Percentiles rank a stretch among this genome's conserved stretches.
These are phyloP conservation scores for Manacus vitellinus DNA, from an alignment of 2,113 vertebrate genomes.

Conservation along the genomic window DNA sequence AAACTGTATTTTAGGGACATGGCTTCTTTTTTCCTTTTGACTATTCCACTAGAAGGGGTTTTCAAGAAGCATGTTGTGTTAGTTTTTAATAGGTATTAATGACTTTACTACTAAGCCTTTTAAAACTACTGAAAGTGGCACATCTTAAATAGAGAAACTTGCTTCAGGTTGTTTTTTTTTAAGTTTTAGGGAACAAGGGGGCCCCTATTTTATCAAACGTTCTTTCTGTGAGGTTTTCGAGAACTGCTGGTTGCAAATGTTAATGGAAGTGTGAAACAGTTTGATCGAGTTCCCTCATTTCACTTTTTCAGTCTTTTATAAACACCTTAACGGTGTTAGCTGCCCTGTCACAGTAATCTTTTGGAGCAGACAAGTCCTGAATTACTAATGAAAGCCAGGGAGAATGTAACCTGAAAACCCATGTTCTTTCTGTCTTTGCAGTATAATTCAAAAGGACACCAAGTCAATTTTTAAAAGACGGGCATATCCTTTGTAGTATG, in stretches of 20 bases:
- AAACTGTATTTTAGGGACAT: background rate
- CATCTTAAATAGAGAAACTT: background rate
- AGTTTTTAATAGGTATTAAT: background rate
- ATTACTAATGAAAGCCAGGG: background rate
- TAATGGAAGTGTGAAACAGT: background rate
- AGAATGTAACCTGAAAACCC: background rate
- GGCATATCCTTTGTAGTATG: background rate
- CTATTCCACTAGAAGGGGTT: background rate
- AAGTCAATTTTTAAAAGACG: background rate
- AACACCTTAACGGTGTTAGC: background rate
- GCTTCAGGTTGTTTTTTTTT: background rate
- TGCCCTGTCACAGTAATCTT: background rate
- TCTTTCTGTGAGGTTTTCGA: background rate
- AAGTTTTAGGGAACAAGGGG: background rate
- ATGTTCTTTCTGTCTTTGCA: background rate
- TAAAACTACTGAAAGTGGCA: background rate
- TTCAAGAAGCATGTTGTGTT: background rate
- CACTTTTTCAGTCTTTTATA: background rate
- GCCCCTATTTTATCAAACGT: background rate
- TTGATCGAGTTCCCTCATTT: background rate
- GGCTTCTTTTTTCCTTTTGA: background rate
- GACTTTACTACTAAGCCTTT: background rate
- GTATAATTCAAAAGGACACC: background rate
- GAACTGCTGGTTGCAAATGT: background rate
- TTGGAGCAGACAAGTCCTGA: background rate